phyloP scores from a whole-genome alignment of 2,888 invertebrate genomes.

The Heliconius charithonia region DNA sequence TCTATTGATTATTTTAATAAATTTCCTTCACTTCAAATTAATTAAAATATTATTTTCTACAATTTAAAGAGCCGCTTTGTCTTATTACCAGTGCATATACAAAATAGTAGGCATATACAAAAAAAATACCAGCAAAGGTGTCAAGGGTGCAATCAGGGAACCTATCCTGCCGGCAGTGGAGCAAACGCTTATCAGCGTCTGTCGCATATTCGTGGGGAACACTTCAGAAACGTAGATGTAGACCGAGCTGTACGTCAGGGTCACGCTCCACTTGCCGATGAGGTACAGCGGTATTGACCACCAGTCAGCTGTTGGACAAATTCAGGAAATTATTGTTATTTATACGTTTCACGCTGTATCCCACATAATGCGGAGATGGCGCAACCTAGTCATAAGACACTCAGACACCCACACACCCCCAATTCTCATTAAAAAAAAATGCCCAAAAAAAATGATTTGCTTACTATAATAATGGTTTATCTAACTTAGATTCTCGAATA shows the following conservation, averaged over 20 bases:
- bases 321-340: too few relatives aligned
- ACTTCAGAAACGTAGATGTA: conserved; percentile 88
- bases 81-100: neutral
- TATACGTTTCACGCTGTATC: neutral
- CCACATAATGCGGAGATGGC: too few relatives aligned
- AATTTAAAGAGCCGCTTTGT: too few relatives aligned
- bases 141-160: conserved; percentile 86
- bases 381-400: too few relatives aligned
- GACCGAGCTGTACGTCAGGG: conserved; percentile 86
- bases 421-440: too few relatives aligned
- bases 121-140: conserved; percentile 84
- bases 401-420: too few relatives aligned
- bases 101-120: neutral
- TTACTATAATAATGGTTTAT: too few relatives aligned
- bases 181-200: conserved; percentile 86
- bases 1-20: too few relatives aligned
- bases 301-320: conserved; percentile 68
- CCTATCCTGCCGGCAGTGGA: conserved; percentile 87
- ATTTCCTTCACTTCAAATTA: too few relatives aligned
- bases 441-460: too few relatives aligned
- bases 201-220: conserved; percentile 87
- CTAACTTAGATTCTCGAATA: too few relatives aligned
- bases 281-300: conserved; percentile 85
- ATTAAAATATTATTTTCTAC: too few relatives aligned
- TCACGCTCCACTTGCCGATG: conserved; percentile 87